Evolutionary conservation across 2,888 invertebrate species (phyloP).

Genomic region (Aporophyla lueneburgensis): DNA sequence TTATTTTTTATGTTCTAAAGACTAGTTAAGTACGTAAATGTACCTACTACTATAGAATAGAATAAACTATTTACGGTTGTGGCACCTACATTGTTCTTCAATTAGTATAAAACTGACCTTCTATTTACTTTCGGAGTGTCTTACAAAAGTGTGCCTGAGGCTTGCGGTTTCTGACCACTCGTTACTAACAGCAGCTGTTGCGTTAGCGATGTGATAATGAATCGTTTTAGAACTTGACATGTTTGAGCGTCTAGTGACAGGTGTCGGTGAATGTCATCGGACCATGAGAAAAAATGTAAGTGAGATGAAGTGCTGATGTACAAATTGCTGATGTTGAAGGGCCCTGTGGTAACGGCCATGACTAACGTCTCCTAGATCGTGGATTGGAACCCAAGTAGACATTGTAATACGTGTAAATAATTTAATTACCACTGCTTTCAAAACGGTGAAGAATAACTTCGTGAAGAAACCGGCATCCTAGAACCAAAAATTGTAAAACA

Average conservation of each 20-base stretch:
- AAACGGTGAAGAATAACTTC: too few relatives aligned
- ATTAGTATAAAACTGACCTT: neutral
- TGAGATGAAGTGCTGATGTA: neutral
- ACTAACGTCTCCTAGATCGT: too few relatives aligned
- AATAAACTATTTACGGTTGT: neutral
- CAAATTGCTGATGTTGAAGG: too few relatives aligned
- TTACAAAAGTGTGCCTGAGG: conserved; percentile 36
- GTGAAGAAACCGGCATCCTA: too few relatives aligned
- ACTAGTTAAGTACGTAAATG: too few relatives aligned
- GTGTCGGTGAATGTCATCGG: conserved; percentile 24
- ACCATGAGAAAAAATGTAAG: neutral
- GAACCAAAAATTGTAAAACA: too few relatives aligned
- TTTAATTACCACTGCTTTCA: too few relatives aligned
- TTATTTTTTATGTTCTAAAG: too few relatives aligned
- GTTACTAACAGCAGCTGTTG: conserved; percentile 36
- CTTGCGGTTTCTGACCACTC: conserved; percentile 28
- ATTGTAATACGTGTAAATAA: too few relatives aligned
- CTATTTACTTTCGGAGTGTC: conserved; percentile 3
- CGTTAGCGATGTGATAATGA: conserved; percentile 38
- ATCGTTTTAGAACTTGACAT: conserved; percentile 34
- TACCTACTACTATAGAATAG: too few relatives aligned
- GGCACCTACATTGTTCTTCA: neutral
- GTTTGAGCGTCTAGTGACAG: conserved; percentile 10
- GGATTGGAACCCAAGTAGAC: too few relatives aligned
- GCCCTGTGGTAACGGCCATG: too few relatives aligned